Conservation (phyloP, 2,888 invertebrate genomes). For the Alitta virens region DNA sequence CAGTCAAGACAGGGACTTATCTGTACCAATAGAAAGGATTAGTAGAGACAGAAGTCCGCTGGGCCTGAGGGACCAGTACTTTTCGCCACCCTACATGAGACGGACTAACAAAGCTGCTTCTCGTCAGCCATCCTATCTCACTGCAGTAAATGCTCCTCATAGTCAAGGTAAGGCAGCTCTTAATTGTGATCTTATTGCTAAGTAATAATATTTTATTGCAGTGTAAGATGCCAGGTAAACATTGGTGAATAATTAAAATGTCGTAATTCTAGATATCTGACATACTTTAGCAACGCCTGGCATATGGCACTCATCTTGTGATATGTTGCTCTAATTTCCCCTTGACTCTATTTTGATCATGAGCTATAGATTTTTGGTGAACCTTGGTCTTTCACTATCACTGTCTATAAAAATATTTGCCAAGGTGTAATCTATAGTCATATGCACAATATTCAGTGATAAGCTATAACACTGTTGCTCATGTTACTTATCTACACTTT, state of each 20-base stretch:
- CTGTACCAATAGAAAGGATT: background rate
- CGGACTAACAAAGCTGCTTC: conserved; percentile 7
- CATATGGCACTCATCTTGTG: too few relatives aligned
- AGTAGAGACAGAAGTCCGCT: conserved; percentile 11
- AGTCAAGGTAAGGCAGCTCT: conserved; percentile 19
- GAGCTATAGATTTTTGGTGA: too few relatives aligned
- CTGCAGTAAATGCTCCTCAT: conserved; percentile 47
- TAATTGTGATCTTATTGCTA: background rate
- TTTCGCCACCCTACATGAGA: conserved; percentile 1
- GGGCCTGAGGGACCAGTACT: conserved; percentile 1
- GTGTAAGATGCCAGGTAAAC: background rate
- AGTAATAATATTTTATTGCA: background rate
- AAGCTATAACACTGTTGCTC: too few relatives aligned
- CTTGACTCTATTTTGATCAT: too few relatives aligned
- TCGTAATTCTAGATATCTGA: background rate
- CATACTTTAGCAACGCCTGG: too few relatives aligned
- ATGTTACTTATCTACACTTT: too few relatives aligned
- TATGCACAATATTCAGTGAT: too few relatives aligned
- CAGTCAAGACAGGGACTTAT: conserved; percentile 1
- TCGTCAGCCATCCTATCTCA: conserved; percentile 51
- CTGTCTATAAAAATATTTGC: too few relatives aligned
- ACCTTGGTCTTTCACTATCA: too few relatives aligned
- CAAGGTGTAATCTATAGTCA: too few relatives aligned
- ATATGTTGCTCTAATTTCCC: too few relatives aligned
- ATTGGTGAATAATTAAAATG: background rate